Evolutionary conservation across 2,797 vertebrate genomes (phyloP).

Genomic region (Peromyscus nudipes): DNA sequence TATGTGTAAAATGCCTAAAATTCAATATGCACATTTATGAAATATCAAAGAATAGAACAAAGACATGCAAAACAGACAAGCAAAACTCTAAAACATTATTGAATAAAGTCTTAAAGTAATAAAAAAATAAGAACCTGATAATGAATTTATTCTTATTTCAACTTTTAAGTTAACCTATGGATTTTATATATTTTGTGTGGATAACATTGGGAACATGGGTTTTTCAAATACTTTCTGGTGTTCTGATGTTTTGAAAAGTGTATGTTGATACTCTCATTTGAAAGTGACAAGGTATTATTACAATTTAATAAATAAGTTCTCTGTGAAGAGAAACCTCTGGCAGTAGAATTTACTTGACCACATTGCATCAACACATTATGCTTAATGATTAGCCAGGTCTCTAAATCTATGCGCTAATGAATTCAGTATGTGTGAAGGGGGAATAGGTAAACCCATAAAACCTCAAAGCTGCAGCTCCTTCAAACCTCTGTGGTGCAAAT

Average conservation of each 20-base stretch:
- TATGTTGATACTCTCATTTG: background rate
- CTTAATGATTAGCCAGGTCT: conserved; percentile 51
- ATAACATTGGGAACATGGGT: background rate
- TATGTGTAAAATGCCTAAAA: background rate
- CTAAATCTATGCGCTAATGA: conserved; percentile 68
- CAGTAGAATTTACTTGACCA: conserved; percentile 57
- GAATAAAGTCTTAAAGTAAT: background rate
- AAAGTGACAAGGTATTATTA: background rate
- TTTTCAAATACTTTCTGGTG: background rate
- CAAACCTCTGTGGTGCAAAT: conserved; percentile 21
- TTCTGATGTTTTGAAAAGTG: conserved; percentile 21
- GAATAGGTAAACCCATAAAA: conserved; percentile 70
- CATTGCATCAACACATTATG: background rate
- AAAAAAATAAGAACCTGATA: background rate
- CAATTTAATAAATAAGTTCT: conserved; percentile 69
- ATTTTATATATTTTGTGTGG: background rate
- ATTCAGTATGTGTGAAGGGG: conserved; percentile 39
- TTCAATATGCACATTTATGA: background rate
- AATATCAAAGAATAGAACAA: background rate
- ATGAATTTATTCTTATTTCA: conserved; percentile 1
- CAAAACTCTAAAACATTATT: background rate
- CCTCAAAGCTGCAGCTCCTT: background rate
- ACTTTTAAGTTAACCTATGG: background rate
- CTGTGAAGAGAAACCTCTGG: conserved; percentile 23
- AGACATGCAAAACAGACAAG: background rate